Percentiles rank a stretch among this genome's conserved stretches.
These are phyloP conservation scores for Pterocles burchelli DNA, from an alignment of 2,113 vertebrate species.

Conservation along the genomic window DNA sequence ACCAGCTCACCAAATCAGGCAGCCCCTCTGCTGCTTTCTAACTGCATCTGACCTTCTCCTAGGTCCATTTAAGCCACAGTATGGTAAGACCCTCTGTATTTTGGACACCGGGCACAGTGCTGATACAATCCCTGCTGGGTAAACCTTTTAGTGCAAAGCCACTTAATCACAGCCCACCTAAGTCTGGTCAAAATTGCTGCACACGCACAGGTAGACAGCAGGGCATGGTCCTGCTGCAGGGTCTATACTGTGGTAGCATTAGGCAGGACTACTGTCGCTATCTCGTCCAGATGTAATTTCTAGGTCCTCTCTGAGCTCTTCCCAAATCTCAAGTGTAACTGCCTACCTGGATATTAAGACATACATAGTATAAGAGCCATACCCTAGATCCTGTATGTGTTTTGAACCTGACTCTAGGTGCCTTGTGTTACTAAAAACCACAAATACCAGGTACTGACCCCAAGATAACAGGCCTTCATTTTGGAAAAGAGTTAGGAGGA, in stretches of 20 bases:
- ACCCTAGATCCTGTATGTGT: neutral
- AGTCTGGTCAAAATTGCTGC: neutral
- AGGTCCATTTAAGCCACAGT: neutral
- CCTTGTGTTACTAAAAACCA: neutral
- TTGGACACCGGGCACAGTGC: neutral
- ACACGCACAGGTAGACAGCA: neutral
- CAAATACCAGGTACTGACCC: neutral
- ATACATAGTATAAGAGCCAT: rapidly evolving
- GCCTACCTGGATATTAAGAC: neutral
- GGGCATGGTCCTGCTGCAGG: neutral
- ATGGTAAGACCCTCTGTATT: neutral
- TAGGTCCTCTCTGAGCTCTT: neutral
- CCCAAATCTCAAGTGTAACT: neutral
- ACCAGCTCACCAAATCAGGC: neutral
- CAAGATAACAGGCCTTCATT: neutral
- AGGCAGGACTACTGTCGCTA: too few relatives aligned
- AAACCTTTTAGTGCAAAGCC: neutral
- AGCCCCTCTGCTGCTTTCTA: neutral
- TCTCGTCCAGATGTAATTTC: neutral
- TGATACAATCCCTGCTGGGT: neutral
- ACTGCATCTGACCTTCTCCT: neutral
- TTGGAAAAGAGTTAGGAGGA: neutral
- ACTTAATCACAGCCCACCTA: neutral
- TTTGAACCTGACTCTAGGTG: neutral
- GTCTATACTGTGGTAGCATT: neutral